These are phyloP conservation scores for Labia minor DNA, from an alignment of 2,888 invertebrate species.

Conservation along the genomic window DNA sequence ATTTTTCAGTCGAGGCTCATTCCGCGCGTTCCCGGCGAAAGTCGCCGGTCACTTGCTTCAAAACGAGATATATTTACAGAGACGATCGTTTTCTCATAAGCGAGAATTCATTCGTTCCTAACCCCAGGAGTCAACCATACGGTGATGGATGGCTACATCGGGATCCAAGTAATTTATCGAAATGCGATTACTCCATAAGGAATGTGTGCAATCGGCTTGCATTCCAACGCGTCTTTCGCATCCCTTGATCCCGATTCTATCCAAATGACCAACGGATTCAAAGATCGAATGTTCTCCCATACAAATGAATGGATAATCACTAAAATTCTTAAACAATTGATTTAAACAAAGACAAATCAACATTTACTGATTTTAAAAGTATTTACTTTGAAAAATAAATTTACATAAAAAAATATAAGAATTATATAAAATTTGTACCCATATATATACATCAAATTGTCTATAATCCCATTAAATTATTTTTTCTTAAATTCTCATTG, in stretches of 20 bases:
- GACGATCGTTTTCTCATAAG: constrained; percentile 7
- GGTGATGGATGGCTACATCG: background rate
- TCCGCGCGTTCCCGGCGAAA: constrained; percentile 20
- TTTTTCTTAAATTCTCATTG: too few species aligned
- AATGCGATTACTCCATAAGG: background rate
- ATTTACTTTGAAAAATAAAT: too few species aligned
- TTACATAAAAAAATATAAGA: too few species aligned
- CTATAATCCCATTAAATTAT: too few species aligned
- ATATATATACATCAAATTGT: too few species aligned
- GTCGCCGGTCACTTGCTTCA: constrained; percentile 1
- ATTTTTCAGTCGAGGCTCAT: constrained; percentile 22
- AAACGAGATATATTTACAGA: constrained; percentile 3
- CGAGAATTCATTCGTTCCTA: background rate
- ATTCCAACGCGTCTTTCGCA: background rate
- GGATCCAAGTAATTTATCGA: background rate
- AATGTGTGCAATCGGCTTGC: constrained; percentile 13
- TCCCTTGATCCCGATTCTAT: background rate
- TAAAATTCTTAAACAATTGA: background rate
- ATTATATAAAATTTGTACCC: too few species aligned
- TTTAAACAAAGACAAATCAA: too few species aligned
- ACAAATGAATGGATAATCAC: background rate
- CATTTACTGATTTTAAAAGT: too few species aligned
- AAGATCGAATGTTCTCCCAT: background rate
- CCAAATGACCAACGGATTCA: background rate
- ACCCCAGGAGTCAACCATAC: too few species aligned